These are phyloP conservation scores for Eupithecia inturbata DNA, from an alignment of 2,888 invertebrate genomes.

Conservation along the genomic window DNA sequence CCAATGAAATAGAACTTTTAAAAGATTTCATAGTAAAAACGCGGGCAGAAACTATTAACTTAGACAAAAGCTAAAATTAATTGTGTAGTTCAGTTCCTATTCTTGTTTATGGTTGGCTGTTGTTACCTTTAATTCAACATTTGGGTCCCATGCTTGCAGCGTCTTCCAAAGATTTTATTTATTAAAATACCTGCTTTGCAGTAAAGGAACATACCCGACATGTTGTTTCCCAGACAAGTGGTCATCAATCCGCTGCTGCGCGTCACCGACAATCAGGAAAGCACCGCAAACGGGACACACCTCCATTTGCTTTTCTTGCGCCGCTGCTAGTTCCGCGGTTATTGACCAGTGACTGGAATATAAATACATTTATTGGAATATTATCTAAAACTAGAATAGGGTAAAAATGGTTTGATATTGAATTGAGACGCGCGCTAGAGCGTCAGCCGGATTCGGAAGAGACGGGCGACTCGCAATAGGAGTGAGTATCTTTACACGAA, in stretches of 20 bases:
- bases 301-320: constrained; percentile 99
- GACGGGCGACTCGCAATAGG: no score
- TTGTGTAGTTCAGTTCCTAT: not conserved
- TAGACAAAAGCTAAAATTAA: not conserved
- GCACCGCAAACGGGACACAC: constrained; percentile 99
- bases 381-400: not conserved
- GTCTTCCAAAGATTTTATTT: not conserved
- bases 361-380: not conserved
- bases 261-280: constrained; percentile 99
- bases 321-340: constrained; percentile 92
- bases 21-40: no score
- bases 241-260: constrained; percentile 98
- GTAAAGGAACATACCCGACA: constrained; percentile 88
- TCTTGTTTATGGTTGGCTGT: not conserved
- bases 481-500: no score
- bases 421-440: no score
- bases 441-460: no score
- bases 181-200: not conserved
- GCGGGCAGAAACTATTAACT: not conserved
- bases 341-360: constrained; percentile 85
- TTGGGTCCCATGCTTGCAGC: not conserved
- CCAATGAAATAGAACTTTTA: no score
- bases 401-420: no score
- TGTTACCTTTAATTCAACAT: not conserved
- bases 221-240: constrained; percentile 99